Evolutionary conservation across 2,113 vertebrate genomes (phyloP).

Genomic region (Trogon surrucura): DNA sequence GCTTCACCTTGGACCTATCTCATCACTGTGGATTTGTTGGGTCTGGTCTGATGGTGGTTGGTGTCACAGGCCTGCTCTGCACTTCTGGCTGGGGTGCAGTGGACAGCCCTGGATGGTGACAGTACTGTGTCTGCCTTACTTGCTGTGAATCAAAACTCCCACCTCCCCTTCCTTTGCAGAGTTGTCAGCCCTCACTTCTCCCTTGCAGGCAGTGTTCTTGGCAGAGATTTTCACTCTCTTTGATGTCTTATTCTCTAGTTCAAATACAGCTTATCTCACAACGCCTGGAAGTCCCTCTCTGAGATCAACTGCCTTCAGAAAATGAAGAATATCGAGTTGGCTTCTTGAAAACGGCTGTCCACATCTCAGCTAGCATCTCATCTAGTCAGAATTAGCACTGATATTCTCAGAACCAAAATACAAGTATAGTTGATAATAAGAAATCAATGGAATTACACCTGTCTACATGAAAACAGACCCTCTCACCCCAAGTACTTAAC

Average conservation of each 20-base stretch:
- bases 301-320: neutral
- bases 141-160: neutral
- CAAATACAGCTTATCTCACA: neutral
- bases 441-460: neutral
- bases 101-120: neutral
- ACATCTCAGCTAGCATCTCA: neutral
- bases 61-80: neutral
- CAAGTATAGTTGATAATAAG: neutral
- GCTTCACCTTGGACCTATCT: neutral
- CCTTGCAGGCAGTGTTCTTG: neutral
- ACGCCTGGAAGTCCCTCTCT: neutral
- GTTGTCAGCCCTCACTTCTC: fast-evolving
- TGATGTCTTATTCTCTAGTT: neutral
- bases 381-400: neutral
- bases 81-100: neutral
- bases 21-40: fast-evolving
- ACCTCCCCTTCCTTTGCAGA: neutral
- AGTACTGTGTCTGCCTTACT: neutral
- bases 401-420: neutral
- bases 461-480: neutral
- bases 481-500: neutral
- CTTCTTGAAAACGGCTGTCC: neutral
- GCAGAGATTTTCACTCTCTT: neutral
- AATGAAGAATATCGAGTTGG: neutral
- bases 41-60: neutral